phyloP scores from a whole-genome alignment of 64 coral and sea anemone species.

The Montipora capricornis region DNA sequence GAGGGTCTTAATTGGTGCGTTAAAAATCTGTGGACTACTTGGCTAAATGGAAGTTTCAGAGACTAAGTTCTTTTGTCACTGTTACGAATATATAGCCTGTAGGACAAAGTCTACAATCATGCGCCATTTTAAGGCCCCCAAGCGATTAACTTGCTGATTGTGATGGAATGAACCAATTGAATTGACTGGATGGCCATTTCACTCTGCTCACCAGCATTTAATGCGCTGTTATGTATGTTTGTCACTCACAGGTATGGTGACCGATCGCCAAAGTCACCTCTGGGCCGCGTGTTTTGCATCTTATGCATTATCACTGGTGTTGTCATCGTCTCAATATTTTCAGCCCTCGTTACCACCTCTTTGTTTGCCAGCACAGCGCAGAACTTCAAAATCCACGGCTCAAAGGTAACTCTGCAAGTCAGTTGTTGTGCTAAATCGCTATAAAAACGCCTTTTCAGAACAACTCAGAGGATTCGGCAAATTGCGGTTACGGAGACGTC shows the following conservation, averaged over 20 bases:
- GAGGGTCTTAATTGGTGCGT: not conserved
- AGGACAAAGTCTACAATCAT: too few species aligned
- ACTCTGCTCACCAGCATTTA: too few species aligned
- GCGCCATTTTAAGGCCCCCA: too few species aligned
- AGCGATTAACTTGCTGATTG: too few species aligned
- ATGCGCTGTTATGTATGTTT: not conserved
- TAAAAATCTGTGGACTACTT: not conserved
- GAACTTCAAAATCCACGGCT: conserved; percentile 87
- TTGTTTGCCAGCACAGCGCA: conserved; percentile 86
- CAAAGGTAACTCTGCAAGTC: conserved; percentile 31
- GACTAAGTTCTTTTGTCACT: too few species aligned
- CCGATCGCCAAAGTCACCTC: conserved; percentile 87
- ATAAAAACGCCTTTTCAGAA: not conserved
- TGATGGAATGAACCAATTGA: not conserved
- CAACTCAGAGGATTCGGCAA: not conserved
- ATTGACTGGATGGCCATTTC: too few species aligned
- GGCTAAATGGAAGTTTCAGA: too few species aligned
- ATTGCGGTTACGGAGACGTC: not conserved
- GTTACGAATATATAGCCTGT: too few species aligned
- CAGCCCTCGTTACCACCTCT: conserved; percentile 87
- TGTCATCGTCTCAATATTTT: conserved; percentile 89
- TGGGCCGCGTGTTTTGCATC: conserved; percentile 91
- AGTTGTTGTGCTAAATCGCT: not conserved
- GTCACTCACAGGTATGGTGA: conserved; percentile 68
- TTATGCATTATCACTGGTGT: conserved; percentile 92